phyloP scores from a whole-genome alignment of 1,140 invertebrate species.

The Myzus persicae region DNA sequence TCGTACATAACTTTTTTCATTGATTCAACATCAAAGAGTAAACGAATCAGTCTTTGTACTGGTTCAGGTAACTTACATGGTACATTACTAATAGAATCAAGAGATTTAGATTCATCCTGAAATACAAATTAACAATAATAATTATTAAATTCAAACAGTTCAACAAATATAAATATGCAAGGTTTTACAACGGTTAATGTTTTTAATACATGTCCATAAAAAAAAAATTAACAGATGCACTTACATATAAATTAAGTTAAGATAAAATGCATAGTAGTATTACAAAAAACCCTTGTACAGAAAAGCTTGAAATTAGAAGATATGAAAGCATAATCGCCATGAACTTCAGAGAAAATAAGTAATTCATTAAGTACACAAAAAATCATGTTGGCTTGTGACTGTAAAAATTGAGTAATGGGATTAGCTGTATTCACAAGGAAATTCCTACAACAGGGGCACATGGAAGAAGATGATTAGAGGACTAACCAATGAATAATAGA shows the following conservation, averaged over 20 bases:
- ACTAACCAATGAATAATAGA: too few relatives aligned
- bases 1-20: conserved; percentile 95
- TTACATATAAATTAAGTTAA: neutral
- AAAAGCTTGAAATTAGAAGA: neutral
- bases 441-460: too few relatives aligned
- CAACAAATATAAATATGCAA: neutral
- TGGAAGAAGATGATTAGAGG: too few relatives aligned
- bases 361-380: too few relatives aligned
- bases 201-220: neutral
- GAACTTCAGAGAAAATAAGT: neutral
- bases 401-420: too few relatives aligned
- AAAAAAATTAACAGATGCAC: neutral
- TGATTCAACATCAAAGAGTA: conserved; percentile 89
- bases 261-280: neutral
- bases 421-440: too few relatives aligned
- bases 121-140: neutral
- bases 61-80: conserved; percentile 77
- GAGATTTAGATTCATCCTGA: conserved; percentile 43
- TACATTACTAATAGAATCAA: conserved; percentile 61
- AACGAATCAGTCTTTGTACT: conserved; percentile 83
- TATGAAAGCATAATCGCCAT: neutral
- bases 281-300: neutral
- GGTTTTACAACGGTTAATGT: neutral
- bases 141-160: neutral
- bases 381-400: too few relatives aligned